These are phyloP conservation scores for Pelusios castaneus DNA, from an alignment of 2,113 vertebrate genomes.

Conservation along the genomic window DNA sequence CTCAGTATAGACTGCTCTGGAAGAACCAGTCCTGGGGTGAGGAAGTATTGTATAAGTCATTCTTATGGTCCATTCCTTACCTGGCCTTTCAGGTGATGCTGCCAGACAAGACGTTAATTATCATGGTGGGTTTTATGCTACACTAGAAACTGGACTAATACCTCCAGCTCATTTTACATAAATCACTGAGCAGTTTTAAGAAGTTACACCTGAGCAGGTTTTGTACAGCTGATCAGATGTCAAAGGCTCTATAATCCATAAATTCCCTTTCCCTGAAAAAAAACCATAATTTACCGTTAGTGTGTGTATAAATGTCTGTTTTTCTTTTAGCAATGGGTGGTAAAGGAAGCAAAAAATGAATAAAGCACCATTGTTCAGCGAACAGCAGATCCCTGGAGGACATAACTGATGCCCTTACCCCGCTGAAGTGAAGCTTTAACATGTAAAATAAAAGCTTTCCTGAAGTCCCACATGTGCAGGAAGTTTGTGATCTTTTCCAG, in stretches of 20 bases:
- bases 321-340: conserved; percentile 55
- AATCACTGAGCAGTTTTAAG: not conserved
- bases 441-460: not conserved
- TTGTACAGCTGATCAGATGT: not conserved
- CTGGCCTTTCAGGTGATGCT: not conserved
- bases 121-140: not conserved
- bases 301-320: not conserved
- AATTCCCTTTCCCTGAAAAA: not conserved
- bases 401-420: not conserved
- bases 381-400: not conserved
- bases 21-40: not conserved
- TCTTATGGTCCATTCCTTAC: not conserved
- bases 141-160: not conserved
- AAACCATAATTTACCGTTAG: too few relatives aligned
- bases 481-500: not conserved
- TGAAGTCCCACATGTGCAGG: not conserved
- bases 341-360: conserved; percentile 45
- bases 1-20: not conserved
- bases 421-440: not conserved
- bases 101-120: not conserved
- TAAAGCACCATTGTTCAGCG: fast-evolving
- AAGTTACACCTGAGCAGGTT: not conserved
- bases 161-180: not conserved
- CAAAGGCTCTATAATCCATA: not conserved
- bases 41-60: not conserved